Evolutionary conservation across 2,888 invertebrate species (phyloP).

Genomic region (Drosophila buzzatii): DNA sequence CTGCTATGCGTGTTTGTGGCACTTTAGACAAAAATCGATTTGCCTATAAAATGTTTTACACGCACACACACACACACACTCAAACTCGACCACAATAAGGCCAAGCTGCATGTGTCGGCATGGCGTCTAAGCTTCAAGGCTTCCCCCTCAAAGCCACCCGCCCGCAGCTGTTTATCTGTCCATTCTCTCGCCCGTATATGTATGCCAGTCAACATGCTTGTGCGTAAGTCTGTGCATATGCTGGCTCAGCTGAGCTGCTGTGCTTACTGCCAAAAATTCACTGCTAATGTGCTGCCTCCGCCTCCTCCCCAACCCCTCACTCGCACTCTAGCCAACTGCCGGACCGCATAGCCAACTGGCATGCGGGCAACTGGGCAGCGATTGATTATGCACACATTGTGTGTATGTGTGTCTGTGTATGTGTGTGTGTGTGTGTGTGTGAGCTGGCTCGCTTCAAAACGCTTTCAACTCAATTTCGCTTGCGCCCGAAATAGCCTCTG

Average conservation of each 20-base stretch:
- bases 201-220: constrained; percentile 53
- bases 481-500: constrained; percentile 1
- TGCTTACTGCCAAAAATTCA: constrained; percentile 61
- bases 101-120: constrained; percentile 44
- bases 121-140: constrained; percentile 39
- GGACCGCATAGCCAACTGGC: constrained; percentile 12
- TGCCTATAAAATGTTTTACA: constrained; percentile 82
- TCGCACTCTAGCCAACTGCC: constrained; percentile 11
- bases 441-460: constrained; percentile 5
- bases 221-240: constrained; percentile 27
- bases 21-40: constrained; percentile 81
- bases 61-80: background rate
- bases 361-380: constrained; percentile 27
- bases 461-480: constrained; percentile 20
- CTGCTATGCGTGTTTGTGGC: constrained; percentile 72
- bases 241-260: constrained; percentile 37
- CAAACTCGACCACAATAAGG: constrained; percentile 39
- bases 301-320: background rate
- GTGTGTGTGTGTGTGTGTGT: background rate
- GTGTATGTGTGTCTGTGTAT: background rate
- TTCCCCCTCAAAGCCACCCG: background rate
- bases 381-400: constrained; percentile 39
- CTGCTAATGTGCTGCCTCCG: constrained; percentile 54
- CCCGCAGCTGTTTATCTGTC: constrained; percentile 16
- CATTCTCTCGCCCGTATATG: constrained; percentile 16